These are phyloP conservation scores for Stictocephala bisonia DNA, from an alignment of 2,888 invertebrate species.

Conservation along the genomic window DNA sequence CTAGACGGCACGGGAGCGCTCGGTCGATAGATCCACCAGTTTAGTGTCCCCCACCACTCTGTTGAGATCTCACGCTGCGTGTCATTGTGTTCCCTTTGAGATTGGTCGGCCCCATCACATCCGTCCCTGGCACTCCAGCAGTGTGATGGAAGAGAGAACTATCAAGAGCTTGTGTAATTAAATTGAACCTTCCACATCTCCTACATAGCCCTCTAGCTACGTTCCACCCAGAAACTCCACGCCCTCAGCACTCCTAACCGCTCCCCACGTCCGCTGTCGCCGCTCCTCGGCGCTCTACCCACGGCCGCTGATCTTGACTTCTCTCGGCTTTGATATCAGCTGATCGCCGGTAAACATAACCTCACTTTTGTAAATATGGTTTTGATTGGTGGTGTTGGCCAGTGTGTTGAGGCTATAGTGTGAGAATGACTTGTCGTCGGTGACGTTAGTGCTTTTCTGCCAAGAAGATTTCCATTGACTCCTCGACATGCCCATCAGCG, in stretches of 20 bases:
- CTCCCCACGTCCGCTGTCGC: not conserved
- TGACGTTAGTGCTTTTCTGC: not conserved
- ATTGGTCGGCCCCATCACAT: too few species aligned
- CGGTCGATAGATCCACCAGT: too few species aligned
- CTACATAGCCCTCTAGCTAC: too few species aligned
- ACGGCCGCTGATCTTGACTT: not conserved
- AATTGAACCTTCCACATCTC: too few species aligned
- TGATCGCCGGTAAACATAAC: constrained; percentile 10
- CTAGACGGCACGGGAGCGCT: too few species aligned
- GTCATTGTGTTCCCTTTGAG: too few species aligned
- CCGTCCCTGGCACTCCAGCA: too few species aligned
- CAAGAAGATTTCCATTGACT: not conserved
- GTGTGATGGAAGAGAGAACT: too few species aligned
- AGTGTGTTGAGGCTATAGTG: constrained; percentile 3
- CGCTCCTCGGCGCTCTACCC: constrained; percentile 4
- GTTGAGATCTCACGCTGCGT: too few species aligned
- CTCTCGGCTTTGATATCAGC: not conserved
- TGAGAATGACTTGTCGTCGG: constrained; percentile 2
- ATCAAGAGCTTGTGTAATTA: too few species aligned
- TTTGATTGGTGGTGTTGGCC: not conserved
- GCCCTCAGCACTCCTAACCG: not conserved
- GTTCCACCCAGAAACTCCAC: too few species aligned
- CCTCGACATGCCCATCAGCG: constrained; percentile 38
- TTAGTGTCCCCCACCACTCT: too few species aligned
- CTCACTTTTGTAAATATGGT: not conserved